These are phyloP conservation scores for Cyprinodon diabolis DNA, from an alignment of 2,797 vertebrate genomes.

Conservation along the genomic window DNA sequence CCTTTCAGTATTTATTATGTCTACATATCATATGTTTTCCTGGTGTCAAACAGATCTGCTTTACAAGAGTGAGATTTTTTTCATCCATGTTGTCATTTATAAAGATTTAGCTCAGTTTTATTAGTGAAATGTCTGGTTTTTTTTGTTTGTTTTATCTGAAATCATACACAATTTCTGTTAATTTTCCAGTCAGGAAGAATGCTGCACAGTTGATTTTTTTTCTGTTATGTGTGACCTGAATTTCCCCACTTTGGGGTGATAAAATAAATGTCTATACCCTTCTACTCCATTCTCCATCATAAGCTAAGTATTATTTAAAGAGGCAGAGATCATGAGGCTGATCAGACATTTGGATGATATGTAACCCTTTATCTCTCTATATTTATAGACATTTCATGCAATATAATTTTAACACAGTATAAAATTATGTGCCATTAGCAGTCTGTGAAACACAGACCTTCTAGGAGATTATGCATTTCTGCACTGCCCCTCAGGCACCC, in stretches of 20 bases:
- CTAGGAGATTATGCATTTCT: constrained; percentile 11
- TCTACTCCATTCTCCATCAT: background rate
- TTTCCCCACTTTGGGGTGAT: too few species aligned
- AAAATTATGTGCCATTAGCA: background rate
- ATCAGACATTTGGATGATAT: background rate
- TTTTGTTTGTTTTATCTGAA: too few species aligned
- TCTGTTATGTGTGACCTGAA: too few species aligned
- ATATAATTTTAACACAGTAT: background rate
- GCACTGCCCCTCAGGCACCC: constrained; percentile 10
- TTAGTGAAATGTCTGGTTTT: too few species aligned
- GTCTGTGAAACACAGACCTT: background rate
- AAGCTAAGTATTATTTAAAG: background rate
- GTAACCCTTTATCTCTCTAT: background rate
- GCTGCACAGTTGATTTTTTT: too few species aligned
- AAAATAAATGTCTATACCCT: too few species aligned
- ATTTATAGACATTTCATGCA: background rate
- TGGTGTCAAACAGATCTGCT: background rate
- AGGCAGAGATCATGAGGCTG: background rate
- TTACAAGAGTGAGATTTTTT: background rate
- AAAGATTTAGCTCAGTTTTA: too few species aligned
- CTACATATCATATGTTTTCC: background rate
- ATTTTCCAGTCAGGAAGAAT: too few species aligned
- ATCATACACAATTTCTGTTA: too few species aligned
- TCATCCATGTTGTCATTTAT: too few species aligned
- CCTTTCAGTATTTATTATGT: background rate